Evolutionary conservation across 2,797 vertebrate genomes (phyloP).

Genomic region (Sciurus vulgaris): DNA sequence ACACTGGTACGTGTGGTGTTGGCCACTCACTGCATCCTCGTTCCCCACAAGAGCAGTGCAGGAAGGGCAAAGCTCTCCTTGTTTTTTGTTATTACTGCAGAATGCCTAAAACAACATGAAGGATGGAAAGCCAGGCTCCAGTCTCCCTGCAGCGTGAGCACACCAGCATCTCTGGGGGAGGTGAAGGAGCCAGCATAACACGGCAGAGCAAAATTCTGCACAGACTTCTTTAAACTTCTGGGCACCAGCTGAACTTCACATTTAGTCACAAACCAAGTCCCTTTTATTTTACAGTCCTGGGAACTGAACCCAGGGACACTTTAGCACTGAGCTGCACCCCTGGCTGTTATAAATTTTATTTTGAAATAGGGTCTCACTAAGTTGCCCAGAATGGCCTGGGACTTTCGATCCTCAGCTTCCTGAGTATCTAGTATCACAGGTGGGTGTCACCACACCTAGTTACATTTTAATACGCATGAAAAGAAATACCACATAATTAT

Average conservation of each 20-base stretch:
- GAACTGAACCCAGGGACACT: background rate
- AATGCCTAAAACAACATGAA: background rate
- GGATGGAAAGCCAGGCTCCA: background rate
- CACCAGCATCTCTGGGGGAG: rapidly evolving
- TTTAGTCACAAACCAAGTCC: background rate
- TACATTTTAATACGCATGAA: background rate
- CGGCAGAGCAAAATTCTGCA: background rate
- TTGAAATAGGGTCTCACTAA: background rate
- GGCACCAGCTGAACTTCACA: background rate
- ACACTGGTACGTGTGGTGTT: rapidly evolving
- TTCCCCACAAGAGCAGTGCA: background rate
- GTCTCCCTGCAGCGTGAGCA: background rate
- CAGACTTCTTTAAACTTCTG: too few relatives aligned
- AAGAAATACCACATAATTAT: background rate
- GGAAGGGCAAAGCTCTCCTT: too few relatives aligned
- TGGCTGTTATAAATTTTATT: background rate
- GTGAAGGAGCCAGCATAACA: background rate
- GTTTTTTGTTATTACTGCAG: background rate
- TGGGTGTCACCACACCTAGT: background rate
- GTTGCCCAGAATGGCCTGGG: background rate
- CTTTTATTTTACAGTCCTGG: background rate
- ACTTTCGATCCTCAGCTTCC: too few relatives aligned
- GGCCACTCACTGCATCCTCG: rapidly evolving
- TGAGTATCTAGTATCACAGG: too few relatives aligned
- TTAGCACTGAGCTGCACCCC: background rate